Percentiles rank a stretch among this genome's conserved stretches.
These are phyloP conservation scores for Emydoidea blandingii DNA, from an alignment of 2,797 vertebrate species.

Conservation along the genomic window DNA sequence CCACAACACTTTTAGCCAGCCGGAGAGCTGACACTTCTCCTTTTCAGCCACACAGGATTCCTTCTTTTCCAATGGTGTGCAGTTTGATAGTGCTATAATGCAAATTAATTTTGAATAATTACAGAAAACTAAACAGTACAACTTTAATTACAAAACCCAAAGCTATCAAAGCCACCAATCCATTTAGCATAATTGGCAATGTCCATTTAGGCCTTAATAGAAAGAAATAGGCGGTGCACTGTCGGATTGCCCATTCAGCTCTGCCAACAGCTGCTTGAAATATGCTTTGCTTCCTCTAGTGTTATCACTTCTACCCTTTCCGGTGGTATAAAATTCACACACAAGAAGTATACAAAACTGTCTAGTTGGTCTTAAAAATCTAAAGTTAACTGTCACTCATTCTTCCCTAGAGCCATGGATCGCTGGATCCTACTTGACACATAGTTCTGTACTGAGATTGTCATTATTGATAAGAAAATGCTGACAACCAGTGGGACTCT, in stretches of 20 bases:
- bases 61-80: not conserved
- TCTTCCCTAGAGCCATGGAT: constrained; percentile 27
- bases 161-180: not conserved
- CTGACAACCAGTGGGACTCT: constrained; percentile 5
- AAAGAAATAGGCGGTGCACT: not conserved
- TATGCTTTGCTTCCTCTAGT: constrained; percentile 34
- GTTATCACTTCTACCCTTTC: constrained; percentile 40
- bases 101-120: not conserved
- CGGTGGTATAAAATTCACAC: constrained; percentile 24
- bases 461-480: constrained; percentile 13
- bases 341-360: not conserved
- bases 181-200: not conserved
- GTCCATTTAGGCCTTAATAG: not conserved
- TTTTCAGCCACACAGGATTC: not conserved
- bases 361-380: constrained; percentile 46
- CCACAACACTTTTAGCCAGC: not conserved
- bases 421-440: constrained; percentile 22
- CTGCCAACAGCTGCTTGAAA: constrained; percentile 38
- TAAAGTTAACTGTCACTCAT: constrained; percentile 69
- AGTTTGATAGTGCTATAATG: not conserved
- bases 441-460: not conserved
- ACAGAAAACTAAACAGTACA: not conserved
- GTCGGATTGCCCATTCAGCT: not conserved
- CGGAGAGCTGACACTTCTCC: not conserved
- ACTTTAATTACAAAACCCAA: not conserved